Conservation (phyloP, 2,888 invertebrate species). For the Eupithecia subfuscata region DNA sequence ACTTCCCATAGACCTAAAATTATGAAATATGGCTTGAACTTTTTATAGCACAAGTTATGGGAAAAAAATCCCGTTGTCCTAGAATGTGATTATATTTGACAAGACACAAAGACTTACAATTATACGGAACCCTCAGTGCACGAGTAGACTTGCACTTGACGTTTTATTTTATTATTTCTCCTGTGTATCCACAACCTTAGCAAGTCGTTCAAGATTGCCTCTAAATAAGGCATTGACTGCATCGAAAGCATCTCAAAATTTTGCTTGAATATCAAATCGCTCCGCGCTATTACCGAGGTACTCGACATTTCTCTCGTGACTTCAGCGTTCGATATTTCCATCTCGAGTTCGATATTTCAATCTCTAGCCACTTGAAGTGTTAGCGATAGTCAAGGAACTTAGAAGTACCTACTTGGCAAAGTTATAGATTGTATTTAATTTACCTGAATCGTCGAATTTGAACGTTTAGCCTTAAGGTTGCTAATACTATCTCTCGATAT, state of each 20-base stretch:
- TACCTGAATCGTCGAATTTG: not conserved
- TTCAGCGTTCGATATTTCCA: not conserved
- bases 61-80: no score
- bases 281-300: slow-evolving; percentile 30
- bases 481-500: not conserved
- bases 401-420: not conserved
- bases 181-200: slow-evolving; percentile 3
- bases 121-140: no score
- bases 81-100: no score
- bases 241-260: slow-evolving; percentile 44
- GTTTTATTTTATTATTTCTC: not conserved
- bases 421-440: not conserved
- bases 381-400: not conserved
- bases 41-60: no score
- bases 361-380: slow-evolving; percentile 1
- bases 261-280: slow-evolving; percentile 39
- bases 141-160: no score
- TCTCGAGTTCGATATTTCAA: slow-evolving; percentile 8
- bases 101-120: no score
- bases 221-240: slow-evolving; percentile 47
- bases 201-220: slow-evolving; percentile 19
- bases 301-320: slow-evolving; percentile 22
- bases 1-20: no score
- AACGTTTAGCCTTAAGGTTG: not conserved
- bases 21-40: no score